Conservation (phyloP, 2,888 invertebrate genomes). For the Helicoverpa assulta region DNA sequence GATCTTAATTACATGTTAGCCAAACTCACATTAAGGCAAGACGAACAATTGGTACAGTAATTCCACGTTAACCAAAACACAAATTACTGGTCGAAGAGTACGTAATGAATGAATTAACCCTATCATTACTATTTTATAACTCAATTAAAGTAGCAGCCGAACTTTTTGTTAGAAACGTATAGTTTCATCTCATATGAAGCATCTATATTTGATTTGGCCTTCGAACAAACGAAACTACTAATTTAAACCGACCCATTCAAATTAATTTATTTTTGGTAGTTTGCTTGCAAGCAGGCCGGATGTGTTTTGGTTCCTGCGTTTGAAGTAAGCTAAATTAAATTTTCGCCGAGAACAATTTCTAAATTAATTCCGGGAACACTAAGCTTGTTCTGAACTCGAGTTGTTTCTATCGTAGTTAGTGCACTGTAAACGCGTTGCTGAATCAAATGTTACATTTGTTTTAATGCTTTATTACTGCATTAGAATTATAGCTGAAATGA, state of each 20-base stretch:
- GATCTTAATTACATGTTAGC: slow-evolving; percentile 46
- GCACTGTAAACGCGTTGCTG: slow-evolving; percentile 31
- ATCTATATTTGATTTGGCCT: slow-evolving; percentile 58
- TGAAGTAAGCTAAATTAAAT: slow-evolving; percentile 65
- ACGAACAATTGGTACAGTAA: slow-evolving; percentile 44
- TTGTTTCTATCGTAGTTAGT: slow-evolving; percentile 50
- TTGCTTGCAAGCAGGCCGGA: slow-evolving; percentile 54
- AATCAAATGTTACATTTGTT: slow-evolving; percentile 31
- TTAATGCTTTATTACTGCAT: slow-evolving; percentile 21
- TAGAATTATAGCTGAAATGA: slow-evolving; percentile 3
- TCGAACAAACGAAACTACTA: slow-evolving; percentile 54
- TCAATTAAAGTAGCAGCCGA: slow-evolving; percentile 46
- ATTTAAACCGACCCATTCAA: slow-evolving; percentile 53
- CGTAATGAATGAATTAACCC: slow-evolving; percentile 58
- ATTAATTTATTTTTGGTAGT: slow-evolving; percentile 63
- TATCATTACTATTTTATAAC: slow-evolving; percentile 58
- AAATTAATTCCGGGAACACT: slow-evolving; percentile 62
- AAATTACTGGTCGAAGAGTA: slow-evolving; percentile 51
- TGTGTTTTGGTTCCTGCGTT: slow-evolving; percentile 61
- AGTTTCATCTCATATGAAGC: slow-evolving; percentile 47
- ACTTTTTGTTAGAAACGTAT: slow-evolving; percentile 54
- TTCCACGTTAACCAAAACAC: slow-evolving; percentile 40
- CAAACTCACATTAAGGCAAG: slow-evolving; percentile 30
- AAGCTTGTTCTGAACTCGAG: slow-evolving; percentile 45
- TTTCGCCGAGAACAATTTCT: slow-evolving; percentile 62